Evolutionary conservation across 2,113 vertebrate species (phyloP).

Genomic region (Cheirogaleus medius): DNA sequence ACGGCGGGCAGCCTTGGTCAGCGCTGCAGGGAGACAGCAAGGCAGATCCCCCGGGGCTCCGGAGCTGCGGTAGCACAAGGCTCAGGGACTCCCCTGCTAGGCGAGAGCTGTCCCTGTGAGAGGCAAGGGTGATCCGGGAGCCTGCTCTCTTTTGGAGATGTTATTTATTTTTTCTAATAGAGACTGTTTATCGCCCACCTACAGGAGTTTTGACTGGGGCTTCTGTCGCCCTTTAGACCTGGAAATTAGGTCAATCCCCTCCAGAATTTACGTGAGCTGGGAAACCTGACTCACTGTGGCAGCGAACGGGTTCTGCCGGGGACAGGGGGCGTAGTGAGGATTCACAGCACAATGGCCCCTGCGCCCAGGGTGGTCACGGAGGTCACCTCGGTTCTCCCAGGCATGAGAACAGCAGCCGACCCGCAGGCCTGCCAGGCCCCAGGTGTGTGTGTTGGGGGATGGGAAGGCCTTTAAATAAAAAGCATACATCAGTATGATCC

Average conservation of each 20-base stretch:
- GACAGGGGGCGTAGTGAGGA: not conserved
- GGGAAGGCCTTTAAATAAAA: not conserved
- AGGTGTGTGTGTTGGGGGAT: not conserved
- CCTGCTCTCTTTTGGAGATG: constrained; percentile 44
- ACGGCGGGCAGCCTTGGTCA: fast-evolving
- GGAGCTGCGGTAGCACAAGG: too few species aligned
- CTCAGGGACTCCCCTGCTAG: constrained; percentile 62
- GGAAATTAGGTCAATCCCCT: constrained; percentile 56
- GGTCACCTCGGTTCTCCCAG: not conserved
- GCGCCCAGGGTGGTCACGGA: not conserved
- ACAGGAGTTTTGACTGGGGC: constrained; percentile 49
- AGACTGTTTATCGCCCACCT: constrained; percentile 56
- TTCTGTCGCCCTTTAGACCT: not conserved
- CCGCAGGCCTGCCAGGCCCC: not conserved
- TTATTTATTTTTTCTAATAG: constrained; percentile 62
- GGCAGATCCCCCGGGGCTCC: not conserved
- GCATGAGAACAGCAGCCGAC: fast-evolving
- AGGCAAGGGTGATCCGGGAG: constrained; percentile 44
- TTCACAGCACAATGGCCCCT: not conserved
- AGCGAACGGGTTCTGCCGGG: not conserved
- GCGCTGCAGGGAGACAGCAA: not conserved
- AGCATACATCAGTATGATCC: not conserved
- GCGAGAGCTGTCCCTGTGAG: constrained; percentile 74
- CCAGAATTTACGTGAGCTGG: constrained; percentile 38
- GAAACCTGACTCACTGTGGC: fast-evolving